Evolutionary conservation across 2,888 invertebrate genomes (phyloP).

Genomic region (Caenorhabditis panamensis): DNA sequence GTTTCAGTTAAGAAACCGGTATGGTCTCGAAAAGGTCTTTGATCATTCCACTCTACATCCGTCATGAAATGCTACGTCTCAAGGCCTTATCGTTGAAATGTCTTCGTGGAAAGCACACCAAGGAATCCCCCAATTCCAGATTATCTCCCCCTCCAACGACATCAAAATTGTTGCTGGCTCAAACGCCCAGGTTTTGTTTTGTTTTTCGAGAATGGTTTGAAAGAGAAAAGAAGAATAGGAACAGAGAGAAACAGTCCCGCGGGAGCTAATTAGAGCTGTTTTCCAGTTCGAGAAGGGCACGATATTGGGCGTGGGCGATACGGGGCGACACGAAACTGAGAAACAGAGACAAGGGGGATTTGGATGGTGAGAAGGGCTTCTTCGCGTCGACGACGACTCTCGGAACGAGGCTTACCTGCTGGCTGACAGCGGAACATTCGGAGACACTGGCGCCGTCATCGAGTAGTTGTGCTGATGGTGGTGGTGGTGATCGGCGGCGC

Average conservation of each 20-base stretch:
- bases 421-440: conserved; percentile 68
- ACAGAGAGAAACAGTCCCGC: conserved; percentile 15
- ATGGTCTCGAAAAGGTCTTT: background rate
- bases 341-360: conserved; percentile 5
- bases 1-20: no score
- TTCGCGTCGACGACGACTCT: background rate
- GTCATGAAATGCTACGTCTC: no score
- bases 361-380: conserved; percentile 25
- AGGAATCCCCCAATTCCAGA: conserved; percentile 28
- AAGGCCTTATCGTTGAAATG: no score
- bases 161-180: no score
- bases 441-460: conserved; percentile 72
- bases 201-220: no score
- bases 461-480: conserved; percentile 60
- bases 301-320: conserved; percentile 14
- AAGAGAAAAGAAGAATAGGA: background rate
- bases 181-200: no score
- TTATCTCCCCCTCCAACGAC: no score
- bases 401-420: conserved; percentile 58
- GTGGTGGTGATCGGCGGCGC: conserved; percentile 27
- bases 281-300: conserved; percentile 19
- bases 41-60: no score
- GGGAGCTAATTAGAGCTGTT: conserved; percentile 45
- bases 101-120: conserved; percentile 19
- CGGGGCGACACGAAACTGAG: no score